Evolutionary conservation across 2,888 invertebrate species (phyloP).

Genomic region (Iselma pallidipennis): DNA sequence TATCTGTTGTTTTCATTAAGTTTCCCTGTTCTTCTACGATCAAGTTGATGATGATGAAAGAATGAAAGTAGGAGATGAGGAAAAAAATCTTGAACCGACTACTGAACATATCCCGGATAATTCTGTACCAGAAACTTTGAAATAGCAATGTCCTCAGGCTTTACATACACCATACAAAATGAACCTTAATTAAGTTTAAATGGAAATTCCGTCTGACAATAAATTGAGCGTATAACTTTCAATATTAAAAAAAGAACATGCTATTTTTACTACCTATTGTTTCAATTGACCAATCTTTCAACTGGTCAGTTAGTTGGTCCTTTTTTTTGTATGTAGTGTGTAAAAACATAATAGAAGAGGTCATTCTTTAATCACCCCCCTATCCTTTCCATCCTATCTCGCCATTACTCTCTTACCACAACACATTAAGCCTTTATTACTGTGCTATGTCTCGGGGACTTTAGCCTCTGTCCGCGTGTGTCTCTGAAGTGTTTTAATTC

Average conservation of each 20-base stretch:
- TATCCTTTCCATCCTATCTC: conserved; percentile 6
- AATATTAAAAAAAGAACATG: background rate
- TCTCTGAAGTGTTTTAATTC: conserved; percentile 42
- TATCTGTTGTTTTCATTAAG: background rate
- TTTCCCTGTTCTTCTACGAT: background rate
- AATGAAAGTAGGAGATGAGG: background rate
- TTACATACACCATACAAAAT: conserved; percentile 15
- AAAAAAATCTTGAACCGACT: background rate
- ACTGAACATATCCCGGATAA: conserved; percentile 14
- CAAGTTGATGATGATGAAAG: background rate
- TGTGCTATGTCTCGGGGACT: conserved; percentile 37
- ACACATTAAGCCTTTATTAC: conserved; percentile 40
- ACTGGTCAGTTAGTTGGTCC: conserved; percentile 38
- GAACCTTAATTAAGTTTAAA: conserved; percentile 22
- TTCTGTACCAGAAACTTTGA: conserved; percentile 16
- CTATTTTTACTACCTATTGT: conserved; percentile 25
- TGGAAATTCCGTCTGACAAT: conserved; percentile 12
- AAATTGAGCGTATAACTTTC: background rate
- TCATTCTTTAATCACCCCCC: conserved; percentile 38
- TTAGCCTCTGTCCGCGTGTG: conserved; percentile 34
- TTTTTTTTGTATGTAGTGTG: conserved; percentile 29
- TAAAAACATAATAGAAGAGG: conserved; percentile 31
- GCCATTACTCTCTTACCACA: conserved; percentile 36
- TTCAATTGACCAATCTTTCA: conserved; percentile 40
- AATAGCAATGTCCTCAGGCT: conserved; percentile 16